Percentiles rank a stretch among this genome's conserved stretches.
Conservation (phyloP, 2,797 vertebrate genomes). For the Chromobotia macracanthus region DNA sequence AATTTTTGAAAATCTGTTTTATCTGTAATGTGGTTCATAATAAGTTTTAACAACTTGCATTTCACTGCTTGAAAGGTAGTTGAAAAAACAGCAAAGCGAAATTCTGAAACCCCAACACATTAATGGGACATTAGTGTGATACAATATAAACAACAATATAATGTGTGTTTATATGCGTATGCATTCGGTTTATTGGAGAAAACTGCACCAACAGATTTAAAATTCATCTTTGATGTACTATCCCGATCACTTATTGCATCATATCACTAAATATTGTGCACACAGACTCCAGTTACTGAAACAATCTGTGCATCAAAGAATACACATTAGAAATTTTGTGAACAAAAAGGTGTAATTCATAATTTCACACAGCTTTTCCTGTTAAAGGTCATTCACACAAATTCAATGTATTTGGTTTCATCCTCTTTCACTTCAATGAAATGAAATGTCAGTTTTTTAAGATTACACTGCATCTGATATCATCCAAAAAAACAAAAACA, state of each 20-base stretch:
- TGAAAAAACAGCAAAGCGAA: background rate
- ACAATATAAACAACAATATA: slow-evolving; percentile 22
- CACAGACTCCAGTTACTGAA: slow-evolving; percentile 20
- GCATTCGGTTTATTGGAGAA: slow-evolving; percentile 32
- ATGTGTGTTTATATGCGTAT: slow-evolving; percentile 9
- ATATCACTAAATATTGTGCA: slow-evolving; percentile 6
- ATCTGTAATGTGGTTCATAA: background rate
- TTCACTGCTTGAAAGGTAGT: background rate
- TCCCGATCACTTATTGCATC: slow-evolving; percentile 42
- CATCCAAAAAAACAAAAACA: background rate
- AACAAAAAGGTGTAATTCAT: slow-evolving; percentile 11
- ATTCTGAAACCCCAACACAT: background rate
- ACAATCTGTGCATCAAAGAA: slow-evolving; percentile 13
- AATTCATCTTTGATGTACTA: slow-evolving; percentile 9
- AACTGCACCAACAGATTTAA: slow-evolving; percentile 27
- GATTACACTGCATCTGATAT: slow-evolving; percentile 13
- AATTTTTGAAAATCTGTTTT: background rate
- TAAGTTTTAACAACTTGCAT: background rate
- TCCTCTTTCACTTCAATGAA: background rate
- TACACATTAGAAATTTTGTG: background rate
- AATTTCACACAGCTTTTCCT: slow-evolving; percentile 14
- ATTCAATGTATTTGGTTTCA: slow-evolving; percentile 31
- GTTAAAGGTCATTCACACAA: slow-evolving; percentile 25
- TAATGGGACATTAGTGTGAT: background rate
- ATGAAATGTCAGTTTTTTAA: background rate